Evolutionary conservation across 92 coral and sea anemone genomes (phyloP).

Genomic region (Bergia sp.): DNA sequence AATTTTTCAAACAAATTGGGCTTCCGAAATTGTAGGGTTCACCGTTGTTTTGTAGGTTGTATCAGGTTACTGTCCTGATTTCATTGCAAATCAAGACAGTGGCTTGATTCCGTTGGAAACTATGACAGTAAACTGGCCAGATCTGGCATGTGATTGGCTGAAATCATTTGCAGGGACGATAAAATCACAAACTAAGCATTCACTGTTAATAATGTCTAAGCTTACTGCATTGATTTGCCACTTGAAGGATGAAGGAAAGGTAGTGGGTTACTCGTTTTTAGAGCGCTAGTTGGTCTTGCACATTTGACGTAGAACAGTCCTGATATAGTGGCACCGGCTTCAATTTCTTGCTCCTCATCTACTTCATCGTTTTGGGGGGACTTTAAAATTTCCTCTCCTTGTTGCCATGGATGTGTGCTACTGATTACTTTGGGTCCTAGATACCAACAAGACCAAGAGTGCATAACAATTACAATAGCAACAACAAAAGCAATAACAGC

Average conservation of each 20-base stretch:
- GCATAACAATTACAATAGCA: too few relatives aligned
- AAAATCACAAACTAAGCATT: too few relatives aligned
- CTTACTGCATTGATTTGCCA: conserved; percentile 32
- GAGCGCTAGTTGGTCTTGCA: conserved; percentile 9
- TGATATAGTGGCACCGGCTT: conserved; percentile 23
- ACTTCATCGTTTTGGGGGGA: neutral
- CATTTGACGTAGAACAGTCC: conserved; percentile 22
- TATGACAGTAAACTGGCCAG: too few relatives aligned
- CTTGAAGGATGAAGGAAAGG: conserved; percentile 32
- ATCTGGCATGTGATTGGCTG: too few relatives aligned
- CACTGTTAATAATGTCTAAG: neutral
- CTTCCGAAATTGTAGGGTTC: too few relatives aligned
- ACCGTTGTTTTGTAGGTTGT: too few relatives aligned
- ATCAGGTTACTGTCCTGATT: too few relatives aligned
- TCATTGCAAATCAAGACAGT: too few relatives aligned
- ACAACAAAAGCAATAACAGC: neutral
- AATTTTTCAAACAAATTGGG: too few relatives aligned
- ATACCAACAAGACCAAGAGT: neutral
- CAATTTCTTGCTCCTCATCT: conserved; percentile 14
- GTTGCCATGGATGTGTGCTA: conserved; percentile 27
- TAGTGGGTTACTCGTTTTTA: neutral
- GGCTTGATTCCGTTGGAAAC: too few relatives aligned
- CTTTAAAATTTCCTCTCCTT: neutral
- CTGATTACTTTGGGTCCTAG: conserved; percentile 41
- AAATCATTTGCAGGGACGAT: too few relatives aligned